Conservation (phyloP, 2,888 invertebrate genomes). For the Steinernema carpocapsae region DNA sequence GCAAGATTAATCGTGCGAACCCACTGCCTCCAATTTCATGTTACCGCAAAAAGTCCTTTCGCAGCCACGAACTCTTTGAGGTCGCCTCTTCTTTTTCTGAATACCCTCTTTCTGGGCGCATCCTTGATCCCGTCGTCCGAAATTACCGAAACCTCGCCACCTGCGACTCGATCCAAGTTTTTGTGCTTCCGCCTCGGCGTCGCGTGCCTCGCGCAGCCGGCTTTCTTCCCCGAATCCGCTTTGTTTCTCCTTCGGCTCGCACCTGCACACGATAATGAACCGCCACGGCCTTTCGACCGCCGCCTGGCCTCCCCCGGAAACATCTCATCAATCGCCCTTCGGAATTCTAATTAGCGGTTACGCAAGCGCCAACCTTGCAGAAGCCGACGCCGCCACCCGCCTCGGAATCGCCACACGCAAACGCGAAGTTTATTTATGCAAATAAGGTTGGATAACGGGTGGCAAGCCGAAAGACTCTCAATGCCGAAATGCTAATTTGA, state of each 20-base stretch:
- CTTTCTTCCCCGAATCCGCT: background rate
- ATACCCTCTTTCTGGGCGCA: no score
- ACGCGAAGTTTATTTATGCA: slow-evolving; percentile 20
- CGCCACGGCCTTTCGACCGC: background rate
- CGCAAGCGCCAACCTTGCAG: slow-evolving; percentile 11
- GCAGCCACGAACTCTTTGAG: no score
- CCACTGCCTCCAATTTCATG: no score
- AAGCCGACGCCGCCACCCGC: slow-evolving; percentile 4
- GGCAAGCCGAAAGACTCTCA: slow-evolving; percentile 2
- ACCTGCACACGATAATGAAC: slow-evolving; percentile 24
- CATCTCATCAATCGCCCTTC: background rate
- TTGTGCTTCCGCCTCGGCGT: slow-evolving; percentile 20
- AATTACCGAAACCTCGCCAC: background rate
- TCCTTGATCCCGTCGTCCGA: background rate
- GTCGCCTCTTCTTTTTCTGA: no score
- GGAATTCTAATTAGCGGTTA: slow-evolving; percentile 23
- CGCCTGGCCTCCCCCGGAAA: background rate
- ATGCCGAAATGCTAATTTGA: slow-evolving; percentile 32
- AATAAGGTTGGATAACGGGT: no score
- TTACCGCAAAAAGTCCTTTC: background rate
- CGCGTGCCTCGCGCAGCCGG: slow-evolving; percentile 24
- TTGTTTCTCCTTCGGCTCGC: slow-evolving; percentile 11
- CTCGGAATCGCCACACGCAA: background rate
- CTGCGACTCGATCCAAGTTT: background rate
- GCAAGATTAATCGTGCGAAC: no score